Evolutionary conservation across 2,797 vertebrate species (phyloP), one percentile per base, ranked within the genome.

Genomic region (Girardinus metallicus): DNA sequence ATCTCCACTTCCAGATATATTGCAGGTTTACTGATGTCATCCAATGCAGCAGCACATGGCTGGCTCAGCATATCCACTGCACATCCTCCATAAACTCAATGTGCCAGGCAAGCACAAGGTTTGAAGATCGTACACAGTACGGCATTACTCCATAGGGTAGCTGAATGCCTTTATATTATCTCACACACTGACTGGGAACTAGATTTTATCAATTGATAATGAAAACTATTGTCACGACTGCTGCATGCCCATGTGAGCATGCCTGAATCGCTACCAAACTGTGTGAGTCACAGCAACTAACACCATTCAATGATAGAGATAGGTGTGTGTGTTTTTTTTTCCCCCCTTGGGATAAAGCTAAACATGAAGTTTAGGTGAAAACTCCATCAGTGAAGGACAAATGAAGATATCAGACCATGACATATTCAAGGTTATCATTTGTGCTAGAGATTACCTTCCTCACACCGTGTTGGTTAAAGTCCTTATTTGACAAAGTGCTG

Each of bases 171-270:
- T 78, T 68, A 74, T 70, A 88, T 87, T 74, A 51, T 74, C 6
- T 2, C 82, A 83, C 79, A 85, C 71, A 39, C 77, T 57, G 84
- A 84, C 74, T 78, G 87, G 89, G 89, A 91, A 85, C 88, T 91
- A 91, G 88, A 86, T 87, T 85, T 86, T 55, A 86, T 89, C 84
- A 85, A 86, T 81, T 73, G 90, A 87, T 94, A 93, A 94, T 94
- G 85, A 91, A 92, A 87, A 93, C 89, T 83, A 84, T 47, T 68
- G 87, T 86, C 87, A 87, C 84, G 81, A 82, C 80, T 81, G 82
- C 93, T 88, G 84, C 26, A n/a, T 66, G 34, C 34, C 39, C 72
- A 74, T 90, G 93, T 89, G 11, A 88, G 93, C 91, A 94, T n/a
- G 91, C 95, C 95, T 95, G 94, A n/a, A 44, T 43, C 39, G 4